Evolutionary conservation across 2,113 vertebrate species (phyloP).

Genomic region (Polypterus senegalus): DNA sequence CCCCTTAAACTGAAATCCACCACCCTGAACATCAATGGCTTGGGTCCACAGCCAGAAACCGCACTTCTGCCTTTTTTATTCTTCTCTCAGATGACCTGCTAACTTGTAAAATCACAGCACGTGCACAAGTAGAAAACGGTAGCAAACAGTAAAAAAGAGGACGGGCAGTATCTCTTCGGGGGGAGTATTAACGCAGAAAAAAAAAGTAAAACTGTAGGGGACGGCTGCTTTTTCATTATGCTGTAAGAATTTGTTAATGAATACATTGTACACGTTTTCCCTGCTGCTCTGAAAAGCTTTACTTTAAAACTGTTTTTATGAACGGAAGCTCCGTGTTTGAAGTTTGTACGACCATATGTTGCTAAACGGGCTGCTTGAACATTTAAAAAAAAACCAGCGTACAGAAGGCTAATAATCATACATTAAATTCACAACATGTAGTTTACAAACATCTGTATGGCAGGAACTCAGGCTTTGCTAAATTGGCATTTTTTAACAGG

Average conservation of each 20-base stretch:
- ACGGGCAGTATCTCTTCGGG: too few relatives aligned
- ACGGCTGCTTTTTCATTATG: neutral
- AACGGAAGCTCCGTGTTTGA: slow-evolving; percentile 16
- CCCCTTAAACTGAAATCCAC: too few relatives aligned
- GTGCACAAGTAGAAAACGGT: too few relatives aligned
- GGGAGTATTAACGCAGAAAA: neutral
- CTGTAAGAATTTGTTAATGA: slow-evolving; percentile 10
- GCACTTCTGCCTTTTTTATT: too few relatives aligned
- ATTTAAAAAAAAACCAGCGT: slow-evolving; percentile 3
- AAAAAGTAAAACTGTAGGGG: neutral
- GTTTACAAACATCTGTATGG: slow-evolving; percentile 24
- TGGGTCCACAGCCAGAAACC: too few relatives aligned
- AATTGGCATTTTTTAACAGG: slow-evolving; percentile 15
- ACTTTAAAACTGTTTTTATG: slow-evolving; percentile 9
- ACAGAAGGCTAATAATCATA: slow-evolving; percentile 25
- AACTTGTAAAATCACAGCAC: too few relatives aligned
- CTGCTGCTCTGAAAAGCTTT: slow-evolving; percentile 8
- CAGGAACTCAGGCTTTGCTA: slow-evolving; percentile 24
- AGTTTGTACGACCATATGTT: slow-evolving; percentile 11
- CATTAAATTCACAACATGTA: slow-evolving; percentile 18
- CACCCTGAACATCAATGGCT: too few relatives aligned
- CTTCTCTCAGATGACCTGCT: too few relatives aligned
- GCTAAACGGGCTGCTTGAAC: neutral
- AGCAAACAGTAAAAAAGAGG: too few relatives aligned
- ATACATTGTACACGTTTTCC: slow-evolving; percentile 11